Conservation (phyloP, 2,888 invertebrate genomes). For the Melangyna quadrimaculata region DNA sequence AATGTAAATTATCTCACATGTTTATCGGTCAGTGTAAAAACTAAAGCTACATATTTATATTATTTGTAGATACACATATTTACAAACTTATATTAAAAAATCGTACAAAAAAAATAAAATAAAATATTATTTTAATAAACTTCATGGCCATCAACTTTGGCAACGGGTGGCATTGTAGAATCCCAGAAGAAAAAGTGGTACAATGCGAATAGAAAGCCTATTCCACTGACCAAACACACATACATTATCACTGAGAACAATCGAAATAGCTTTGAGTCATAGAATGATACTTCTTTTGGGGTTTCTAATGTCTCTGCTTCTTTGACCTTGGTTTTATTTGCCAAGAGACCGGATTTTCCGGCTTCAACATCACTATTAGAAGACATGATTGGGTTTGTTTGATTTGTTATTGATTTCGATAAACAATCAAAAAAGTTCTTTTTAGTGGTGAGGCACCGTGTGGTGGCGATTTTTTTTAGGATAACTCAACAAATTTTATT, state of each 20-base stretch:
- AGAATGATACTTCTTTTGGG: not conserved
- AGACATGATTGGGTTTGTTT: not conserved
- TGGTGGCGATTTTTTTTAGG: not conserved
- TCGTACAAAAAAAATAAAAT: not conserved
- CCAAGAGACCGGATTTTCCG: slow-evolving; percentile 30
- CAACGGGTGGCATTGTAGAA: slow-evolving; percentile 62
- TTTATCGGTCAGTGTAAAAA: slow-evolving; percentile 7
- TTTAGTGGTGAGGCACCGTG: not conserved
- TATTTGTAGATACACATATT: not conserved
- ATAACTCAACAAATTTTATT: not conserved
- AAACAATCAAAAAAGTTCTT: not conserved
- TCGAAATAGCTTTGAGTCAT: slow-evolving; percentile 36
- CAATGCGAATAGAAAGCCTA: slow-evolving; percentile 60
- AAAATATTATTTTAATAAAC: slow-evolving; percentile 36
- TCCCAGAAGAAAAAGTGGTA: slow-evolving; percentile 71
- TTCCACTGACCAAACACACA: slow-evolving; percentile 54
- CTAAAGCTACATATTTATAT: not conserved
- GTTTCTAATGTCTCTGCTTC: not conserved
- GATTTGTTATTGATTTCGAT: not conserved
- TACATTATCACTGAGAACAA: slow-evolving; percentile 52
- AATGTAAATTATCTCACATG: not conserved
- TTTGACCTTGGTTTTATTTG: not conserved
- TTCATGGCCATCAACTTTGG: slow-evolving; percentile 50
- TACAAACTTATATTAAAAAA: not conserved
- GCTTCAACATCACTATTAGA: slow-evolving; percentile 45